Conservation (phyloP, 2,888 invertebrate species). For the Drosophila ezoana region DNA sequence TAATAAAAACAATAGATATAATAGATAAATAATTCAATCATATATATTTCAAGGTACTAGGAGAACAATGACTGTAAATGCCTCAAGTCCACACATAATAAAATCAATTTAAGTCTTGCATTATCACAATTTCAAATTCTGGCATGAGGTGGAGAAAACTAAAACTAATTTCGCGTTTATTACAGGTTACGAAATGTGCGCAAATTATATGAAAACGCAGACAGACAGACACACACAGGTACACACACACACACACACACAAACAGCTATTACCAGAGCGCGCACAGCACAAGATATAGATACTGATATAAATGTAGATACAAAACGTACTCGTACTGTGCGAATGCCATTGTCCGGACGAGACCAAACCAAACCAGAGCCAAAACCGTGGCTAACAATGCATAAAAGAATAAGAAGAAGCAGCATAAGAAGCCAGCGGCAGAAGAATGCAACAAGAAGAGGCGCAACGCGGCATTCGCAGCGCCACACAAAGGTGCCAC, state of each 20-base stretch:
- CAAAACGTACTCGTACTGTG: slow-evolving; percentile 27
- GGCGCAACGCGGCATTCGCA: slow-evolving; percentile 46
- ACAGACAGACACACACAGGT: background rate
- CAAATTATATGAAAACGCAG: slow-evolving; percentile 57
- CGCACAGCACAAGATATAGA: slow-evolving; percentile 21
- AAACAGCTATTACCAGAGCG: slow-evolving; percentile 19
- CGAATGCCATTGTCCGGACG: slow-evolving; percentile 64
- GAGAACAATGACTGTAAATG: background rate
- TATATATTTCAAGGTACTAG: background rate
- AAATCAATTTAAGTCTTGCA: slow-evolving; percentile 56
- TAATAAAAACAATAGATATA: no score
- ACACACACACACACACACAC: background rate
- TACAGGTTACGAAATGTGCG: slow-evolving; percentile 54
- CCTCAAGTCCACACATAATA: slow-evolving; percentile 45
- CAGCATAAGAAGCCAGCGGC: slow-evolving; percentile 14
- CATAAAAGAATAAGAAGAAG: slow-evolving; percentile 34
- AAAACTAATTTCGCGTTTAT: slow-evolving; percentile 66
- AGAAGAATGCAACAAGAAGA: slow-evolving; percentile 39
- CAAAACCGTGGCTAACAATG: slow-evolving; percentile 61
- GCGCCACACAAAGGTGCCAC: slow-evolving; percentile 69
- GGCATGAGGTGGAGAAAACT: slow-evolving; percentile 45
- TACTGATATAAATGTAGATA: slow-evolving; percentile 33
- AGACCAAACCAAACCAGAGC: slow-evolving; percentile 33
- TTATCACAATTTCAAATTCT: slow-evolving; percentile 50
- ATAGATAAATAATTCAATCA: background rate